Base-by-base conservation (phyloP, 2,113 vertebrate genomes). In the Artemisiospiza belli region DNA sequence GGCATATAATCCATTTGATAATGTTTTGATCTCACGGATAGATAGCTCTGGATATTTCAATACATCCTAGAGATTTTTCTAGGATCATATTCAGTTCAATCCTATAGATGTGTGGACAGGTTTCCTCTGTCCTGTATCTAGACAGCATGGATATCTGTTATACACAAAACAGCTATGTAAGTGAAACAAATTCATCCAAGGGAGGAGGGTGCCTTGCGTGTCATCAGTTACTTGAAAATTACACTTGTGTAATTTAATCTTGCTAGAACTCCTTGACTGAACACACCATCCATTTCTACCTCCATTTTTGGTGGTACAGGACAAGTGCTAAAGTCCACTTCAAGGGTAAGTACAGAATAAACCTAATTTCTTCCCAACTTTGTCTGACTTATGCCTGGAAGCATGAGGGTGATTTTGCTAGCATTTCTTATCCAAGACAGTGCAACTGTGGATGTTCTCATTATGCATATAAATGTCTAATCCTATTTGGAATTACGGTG, bases 401-500 rank as follows among this genome's bases (percentile, higher is more conserved):
- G 43, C 76, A 61, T 41, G 59, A 74, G 35, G 61, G 59, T 95
- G 90, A 90, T 81, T 91, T 92, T 72, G 27, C 18, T 88, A 86
- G 33, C 39, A 85, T 74, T 93, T 90, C 55, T 92, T 88, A 90
- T 61, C 23, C 2, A 0, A 92, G 68, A 64, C 59, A 64, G 63
- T 80, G 15, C 31, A 90, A 93, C 68, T 92, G 59, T 88, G 51
- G 33, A 81, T 86, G n/a, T 93, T 96, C 64, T 93, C 20, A 92
- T 96, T 96, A 94, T 33, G 63, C 79, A 68, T 92, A 86, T 94
- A 87, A 83, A 93, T 83, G 41, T 88, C 82, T 92, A 94, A 92
- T 96, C 87, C 68, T 96, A 30, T 93, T 93, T 90, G 61, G 90
- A 96, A 75, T 90, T 95, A 88, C 0, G 2, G 39, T 75, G 84